phyloP scores from a whole-genome alignment of 2,113 vertebrate species.

The Pygoscelis adeliae region DNA sequence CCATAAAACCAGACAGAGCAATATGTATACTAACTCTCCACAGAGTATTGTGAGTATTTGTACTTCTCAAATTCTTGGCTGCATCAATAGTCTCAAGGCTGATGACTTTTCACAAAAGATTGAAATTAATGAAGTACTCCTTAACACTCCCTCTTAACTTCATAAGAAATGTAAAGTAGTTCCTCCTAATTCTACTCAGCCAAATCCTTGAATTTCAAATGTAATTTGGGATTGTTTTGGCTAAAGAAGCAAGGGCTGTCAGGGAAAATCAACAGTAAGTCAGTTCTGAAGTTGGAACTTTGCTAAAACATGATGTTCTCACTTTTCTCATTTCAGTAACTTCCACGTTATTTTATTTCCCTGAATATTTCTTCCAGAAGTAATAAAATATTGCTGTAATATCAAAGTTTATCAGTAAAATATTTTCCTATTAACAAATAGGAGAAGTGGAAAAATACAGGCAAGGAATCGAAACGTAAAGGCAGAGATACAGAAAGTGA shows the following conservation, averaged over 20 bases:
- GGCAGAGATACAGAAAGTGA: neutral
- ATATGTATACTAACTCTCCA: neutral
- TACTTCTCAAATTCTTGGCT: neutral
- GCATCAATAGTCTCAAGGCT: neutral
- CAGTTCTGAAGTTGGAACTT: neutral
- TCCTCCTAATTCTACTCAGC: conserved; percentile 3
- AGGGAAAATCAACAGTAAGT: neutral
- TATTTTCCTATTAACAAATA: neutral
- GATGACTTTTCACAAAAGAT: conserved; percentile 10
- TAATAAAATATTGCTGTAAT: neutral
- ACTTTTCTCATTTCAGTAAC: neutral
- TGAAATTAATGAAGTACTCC: neutral
- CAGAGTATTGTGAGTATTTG: neutral
- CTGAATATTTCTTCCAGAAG: neutral
- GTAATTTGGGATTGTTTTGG: neutral
- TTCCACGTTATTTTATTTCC: neutral
- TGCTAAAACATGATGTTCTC: neutral
- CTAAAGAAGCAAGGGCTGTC: neutral
- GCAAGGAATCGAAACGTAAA: neutral
- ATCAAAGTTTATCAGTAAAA: neutral
- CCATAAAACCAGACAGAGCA: neutral
- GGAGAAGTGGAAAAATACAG: neutral
- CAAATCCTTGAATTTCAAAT: neutral
- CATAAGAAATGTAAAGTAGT: neutral
- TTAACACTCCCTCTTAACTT: neutral